Evolutionary conservation across 2,113 vertebrate species (phyloP).

Genomic region (Amia ocellicauda): DNA sequence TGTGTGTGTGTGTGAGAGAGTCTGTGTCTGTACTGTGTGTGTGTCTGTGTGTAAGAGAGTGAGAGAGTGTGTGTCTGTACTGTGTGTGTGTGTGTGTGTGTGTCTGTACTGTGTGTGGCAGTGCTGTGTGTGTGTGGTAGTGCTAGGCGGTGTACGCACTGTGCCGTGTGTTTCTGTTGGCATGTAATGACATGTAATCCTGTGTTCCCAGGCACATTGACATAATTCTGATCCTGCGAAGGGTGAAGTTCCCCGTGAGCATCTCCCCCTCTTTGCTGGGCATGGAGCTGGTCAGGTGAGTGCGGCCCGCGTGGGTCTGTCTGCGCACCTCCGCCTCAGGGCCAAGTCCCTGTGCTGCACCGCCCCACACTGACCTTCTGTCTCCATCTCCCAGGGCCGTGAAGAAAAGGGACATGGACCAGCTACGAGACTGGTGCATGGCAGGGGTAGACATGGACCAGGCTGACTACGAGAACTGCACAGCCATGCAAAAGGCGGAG

Average conservation of each 20-base stretch:
- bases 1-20: too few species aligned
- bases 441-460: constrained; percentile 20
- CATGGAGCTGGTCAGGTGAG: constrained; percentile 25
- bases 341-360: background rate
- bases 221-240: constrained; percentile 11
- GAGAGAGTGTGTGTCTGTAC: too few species aligned
- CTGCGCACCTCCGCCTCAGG: background rate
- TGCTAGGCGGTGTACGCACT: background rate
- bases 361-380: too few species aligned
- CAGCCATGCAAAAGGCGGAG: constrained; percentile 22
- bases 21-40: too few species aligned
- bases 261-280: constrained; percentile 5
- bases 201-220: constrained; percentile 8
- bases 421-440: constrained; percentile 17
- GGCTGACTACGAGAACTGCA: constrained; percentile 27
- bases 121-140: background rate
- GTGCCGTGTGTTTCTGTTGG: background rate
- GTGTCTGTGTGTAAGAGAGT: too few species aligned
- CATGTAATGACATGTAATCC: background rate
- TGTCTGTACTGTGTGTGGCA: too few species aligned
- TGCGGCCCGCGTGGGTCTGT: background rate
- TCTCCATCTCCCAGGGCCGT: constrained; percentile 9
- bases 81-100: too few species aligned
- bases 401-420: background rate
- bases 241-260: constrained; percentile 6